A percentile compares a stretch with the other conserved stretches of the same genome.
Evolutionary conservation across 2,888 invertebrate species (phyloP).

Genomic region (Corythucha ciliata): DNA sequence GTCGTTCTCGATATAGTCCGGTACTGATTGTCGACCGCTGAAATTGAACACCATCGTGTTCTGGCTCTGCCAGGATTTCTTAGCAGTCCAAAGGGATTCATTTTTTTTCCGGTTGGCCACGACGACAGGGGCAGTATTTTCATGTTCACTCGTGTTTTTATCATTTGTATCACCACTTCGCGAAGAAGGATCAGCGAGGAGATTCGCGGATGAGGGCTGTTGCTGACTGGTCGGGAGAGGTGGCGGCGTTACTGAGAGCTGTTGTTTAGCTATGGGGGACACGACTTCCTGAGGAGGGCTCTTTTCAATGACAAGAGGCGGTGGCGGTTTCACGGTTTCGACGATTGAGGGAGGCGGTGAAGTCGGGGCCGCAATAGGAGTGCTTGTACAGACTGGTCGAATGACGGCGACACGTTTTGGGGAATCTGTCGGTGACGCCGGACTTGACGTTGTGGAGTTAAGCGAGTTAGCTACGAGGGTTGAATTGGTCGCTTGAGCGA

Average conservation of each 20-base stretch:
- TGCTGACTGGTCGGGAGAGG: neutral
- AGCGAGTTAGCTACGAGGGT: constrained; percentile 19
- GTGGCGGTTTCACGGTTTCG: no score
- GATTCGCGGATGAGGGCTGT: no score
- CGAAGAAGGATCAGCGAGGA: no score
- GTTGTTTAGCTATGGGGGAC: constrained; percentile 38
- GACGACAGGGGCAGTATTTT: neutral
- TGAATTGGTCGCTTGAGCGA: constrained; percentile 29
- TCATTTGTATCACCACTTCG: no score
- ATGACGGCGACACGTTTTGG: constrained; percentile 48
- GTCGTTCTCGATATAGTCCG: constrained; percentile 86
- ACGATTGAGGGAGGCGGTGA: no score
- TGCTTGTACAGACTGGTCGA: constrained; percentile 44
- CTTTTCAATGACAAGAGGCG: constrained; percentile 54
- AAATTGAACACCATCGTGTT: constrained; percentile 81
- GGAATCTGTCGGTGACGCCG: constrained; percentile 35
- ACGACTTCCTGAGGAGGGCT: constrained; percentile 59
- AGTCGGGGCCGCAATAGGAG: constrained; percentile 42
- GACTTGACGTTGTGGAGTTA: no score
- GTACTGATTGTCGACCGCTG: constrained; percentile 72
- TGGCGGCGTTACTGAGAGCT: neutral
- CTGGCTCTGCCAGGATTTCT: constrained; percentile 49
- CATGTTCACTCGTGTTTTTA: neutral
- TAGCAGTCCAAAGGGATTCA: no score
- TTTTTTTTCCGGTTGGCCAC: neutral